Evolutionary conservation across 2,888 invertebrate genomes (phyloP), one percentile per base, ranked within the genome.

Genomic region (Ichneumon xanthorius): DNA sequence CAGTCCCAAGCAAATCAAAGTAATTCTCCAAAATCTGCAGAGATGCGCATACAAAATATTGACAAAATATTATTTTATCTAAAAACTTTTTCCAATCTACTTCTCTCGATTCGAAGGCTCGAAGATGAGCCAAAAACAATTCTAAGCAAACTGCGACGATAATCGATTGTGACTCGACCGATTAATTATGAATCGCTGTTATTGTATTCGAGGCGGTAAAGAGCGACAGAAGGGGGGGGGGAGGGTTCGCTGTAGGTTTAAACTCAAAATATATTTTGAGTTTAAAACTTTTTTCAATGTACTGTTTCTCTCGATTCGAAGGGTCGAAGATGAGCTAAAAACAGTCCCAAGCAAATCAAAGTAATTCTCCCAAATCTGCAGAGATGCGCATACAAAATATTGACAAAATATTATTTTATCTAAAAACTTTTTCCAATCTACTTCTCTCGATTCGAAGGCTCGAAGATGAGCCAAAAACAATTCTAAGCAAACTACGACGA

Each of bases 161-260:
- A 30, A 63, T n/a, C n/a, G 16, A 63, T 33, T 33, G n/a, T 63
- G 30, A 33, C 4, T 33, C 63, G 30, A 63, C 30, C 16, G 30
- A 33, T 33, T 30, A 63, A 63, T 33, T 16, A 63, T n/a, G 63
- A 63, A n/a, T 33, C 26, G 63, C 33, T 33, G 63, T 63, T 40
- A 61, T 26, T 6, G 7, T 16, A 33, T 33, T 14, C 33, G 63
- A 16, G 63, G 4, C 16, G 14, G 45, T 4, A 16, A 48, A 48
- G 45, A 48, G 16, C 16, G 45, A 0, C 9, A 4, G 14, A 48
- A 16, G 45, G 50, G 16, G 63, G 1, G 37, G 45, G 50, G 14
- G 9, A 16, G 11, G 1, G 37, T 22, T 37, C 37, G 30, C 16
- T 45, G 1, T 48, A 68, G 58, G 22, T 53, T n/a, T n/a, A n/a